These are phyloP conservation scores for Sebastes iracundus DNA, from an alignment of 2,797 vertebrate species.

Conservation along the genomic window DNA sequence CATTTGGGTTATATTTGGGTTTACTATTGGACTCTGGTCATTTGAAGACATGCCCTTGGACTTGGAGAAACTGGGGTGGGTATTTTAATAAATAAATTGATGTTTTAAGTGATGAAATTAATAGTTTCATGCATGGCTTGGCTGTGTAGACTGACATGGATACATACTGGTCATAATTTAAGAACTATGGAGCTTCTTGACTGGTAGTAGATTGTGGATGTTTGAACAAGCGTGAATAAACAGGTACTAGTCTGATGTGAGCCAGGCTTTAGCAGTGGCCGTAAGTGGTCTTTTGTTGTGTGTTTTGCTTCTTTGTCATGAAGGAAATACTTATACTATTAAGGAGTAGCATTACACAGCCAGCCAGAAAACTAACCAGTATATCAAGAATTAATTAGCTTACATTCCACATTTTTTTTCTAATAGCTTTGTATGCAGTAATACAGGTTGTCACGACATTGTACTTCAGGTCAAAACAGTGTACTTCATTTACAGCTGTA, in stretches of 20 bases:
- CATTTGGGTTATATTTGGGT: neutral
- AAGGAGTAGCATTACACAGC: neutral
- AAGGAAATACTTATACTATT: neutral
- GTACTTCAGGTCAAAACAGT: neutral
- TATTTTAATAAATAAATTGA: neutral
- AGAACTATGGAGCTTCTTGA: neutral
- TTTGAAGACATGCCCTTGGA: neutral
- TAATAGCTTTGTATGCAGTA: neutral
- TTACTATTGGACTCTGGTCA: neutral
- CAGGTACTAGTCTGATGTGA: neutral
- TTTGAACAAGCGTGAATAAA: neutral
- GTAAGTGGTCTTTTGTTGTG: slow-evolving; percentile 4
- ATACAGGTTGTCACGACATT: neutral
- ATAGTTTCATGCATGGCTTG: neutral
- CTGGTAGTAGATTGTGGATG: neutral
- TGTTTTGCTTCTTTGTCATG: neutral
- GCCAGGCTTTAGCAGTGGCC: neutral
- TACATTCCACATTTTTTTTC: neutral
- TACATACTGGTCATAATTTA: neutral
- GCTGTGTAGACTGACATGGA: neutral
- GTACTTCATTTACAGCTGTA: neutral
- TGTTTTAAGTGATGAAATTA: neutral
- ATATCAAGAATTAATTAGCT: neutral
- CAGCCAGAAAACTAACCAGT: neutral
- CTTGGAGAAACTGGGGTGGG: neutral